Conservation (phyloP, 2,888 invertebrate genomes). For the Ommatoiulus sabulosus region DNA sequence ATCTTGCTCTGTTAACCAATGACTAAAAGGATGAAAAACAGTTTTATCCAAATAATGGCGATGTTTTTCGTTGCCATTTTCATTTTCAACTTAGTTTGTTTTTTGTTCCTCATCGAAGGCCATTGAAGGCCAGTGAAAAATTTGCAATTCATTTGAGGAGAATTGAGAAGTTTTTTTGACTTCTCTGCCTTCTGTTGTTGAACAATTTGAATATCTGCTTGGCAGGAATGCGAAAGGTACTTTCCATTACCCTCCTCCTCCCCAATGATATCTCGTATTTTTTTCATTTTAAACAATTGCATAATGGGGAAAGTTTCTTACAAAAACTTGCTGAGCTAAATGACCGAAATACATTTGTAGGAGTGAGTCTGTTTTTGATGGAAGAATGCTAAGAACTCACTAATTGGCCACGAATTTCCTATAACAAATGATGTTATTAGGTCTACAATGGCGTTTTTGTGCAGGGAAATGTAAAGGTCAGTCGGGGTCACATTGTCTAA, state of each 20-base stretch:
- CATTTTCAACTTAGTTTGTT: not conserved
- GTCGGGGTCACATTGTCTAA: not conserved
- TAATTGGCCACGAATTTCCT: conserved; percentile 37
- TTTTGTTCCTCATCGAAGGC: conserved; percentile 2
- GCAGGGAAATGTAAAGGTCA: not conserved
- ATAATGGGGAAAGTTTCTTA: not conserved
- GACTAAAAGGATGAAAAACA: not conserved
- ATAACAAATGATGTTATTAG: conserved; percentile 29
- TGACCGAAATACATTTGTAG: conserved; percentile 12
- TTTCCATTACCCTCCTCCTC: not conserved
- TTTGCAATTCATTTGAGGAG: conserved; percentile 34
- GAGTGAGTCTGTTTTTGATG: not conserved
- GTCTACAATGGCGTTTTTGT: not conserved
- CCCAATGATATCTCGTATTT: not conserved
- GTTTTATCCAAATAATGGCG: conserved; percentile 8
- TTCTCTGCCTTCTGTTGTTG: conserved; percentile 17
- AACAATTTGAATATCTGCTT: conserved; percentile 7
- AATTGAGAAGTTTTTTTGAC: not conserved
- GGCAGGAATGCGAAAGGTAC: conserved; percentile 24
- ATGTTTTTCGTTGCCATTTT: conserved; percentile 8
- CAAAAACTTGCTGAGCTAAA: not conserved
- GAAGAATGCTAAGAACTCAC: conserved; percentile 3
- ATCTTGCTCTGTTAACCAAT: not conserved
- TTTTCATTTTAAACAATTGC: conserved; percentile 39
- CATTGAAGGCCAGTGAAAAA: conserved; percentile 44